Conservation (phyloP, 2,797 vertebrate genomes). For the Euthynnus affinis region DNA sequence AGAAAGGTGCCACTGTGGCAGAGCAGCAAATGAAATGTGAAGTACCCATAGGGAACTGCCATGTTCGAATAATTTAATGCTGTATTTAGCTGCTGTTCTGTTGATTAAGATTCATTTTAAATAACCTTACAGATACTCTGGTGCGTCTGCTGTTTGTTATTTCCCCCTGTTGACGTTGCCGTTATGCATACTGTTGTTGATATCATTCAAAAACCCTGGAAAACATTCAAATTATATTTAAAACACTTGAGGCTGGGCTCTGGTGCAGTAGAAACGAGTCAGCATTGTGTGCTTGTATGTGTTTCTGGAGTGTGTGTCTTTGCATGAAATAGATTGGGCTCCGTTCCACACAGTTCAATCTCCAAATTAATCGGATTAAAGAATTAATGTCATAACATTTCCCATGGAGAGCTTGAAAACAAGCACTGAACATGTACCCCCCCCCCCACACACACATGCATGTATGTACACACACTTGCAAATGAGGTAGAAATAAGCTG, state of each 20-base stretch:
- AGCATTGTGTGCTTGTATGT: neutral
- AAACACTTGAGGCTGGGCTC: constrained; percentile 1
- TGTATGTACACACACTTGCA: neutral
- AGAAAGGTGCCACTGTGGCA: neutral
- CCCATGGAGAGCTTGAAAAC: neutral
- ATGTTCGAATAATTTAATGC: neutral
- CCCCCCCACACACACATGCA: neutral
- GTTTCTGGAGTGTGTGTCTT: neutral
- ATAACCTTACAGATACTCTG: neutral
- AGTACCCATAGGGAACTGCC: neutral
- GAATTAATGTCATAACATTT: constrained; percentile 25
- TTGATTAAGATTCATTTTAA: too few relatives aligned
- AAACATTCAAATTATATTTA: constrained; percentile 60
- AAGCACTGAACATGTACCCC: neutral
- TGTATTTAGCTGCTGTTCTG: neutral
- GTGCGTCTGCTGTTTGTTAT: constrained; percentile 10
- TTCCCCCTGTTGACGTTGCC: neutral
- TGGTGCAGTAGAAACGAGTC: neutral
- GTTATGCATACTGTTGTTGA: neutral
- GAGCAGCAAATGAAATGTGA: neutral
- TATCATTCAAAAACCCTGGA: constrained; percentile 7
- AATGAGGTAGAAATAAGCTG: neutral
- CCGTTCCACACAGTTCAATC: neutral
- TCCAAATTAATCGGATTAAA: constrained; percentile 43
- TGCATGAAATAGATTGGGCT: constrained; percentile 15